Evolutionary conservation across 2,888 invertebrate genomes (phyloP).

Genomic region (Cerastis rubricosa): DNA sequence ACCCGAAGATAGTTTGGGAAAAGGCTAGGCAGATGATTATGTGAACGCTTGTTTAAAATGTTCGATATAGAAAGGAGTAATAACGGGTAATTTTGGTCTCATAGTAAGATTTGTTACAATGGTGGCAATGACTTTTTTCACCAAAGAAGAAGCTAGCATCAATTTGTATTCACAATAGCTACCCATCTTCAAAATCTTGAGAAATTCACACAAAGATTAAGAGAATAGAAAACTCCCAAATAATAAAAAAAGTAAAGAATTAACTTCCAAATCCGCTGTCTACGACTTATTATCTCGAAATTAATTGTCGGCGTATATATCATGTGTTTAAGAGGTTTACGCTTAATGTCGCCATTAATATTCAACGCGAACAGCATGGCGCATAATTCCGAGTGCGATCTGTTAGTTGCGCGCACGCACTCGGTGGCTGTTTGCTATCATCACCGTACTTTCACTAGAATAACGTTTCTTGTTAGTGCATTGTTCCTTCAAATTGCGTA

Average conservation of each 20-base stretch:
- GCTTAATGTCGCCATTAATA: slow-evolving; percentile 59
- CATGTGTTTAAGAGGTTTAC: slow-evolving; percentile 49
- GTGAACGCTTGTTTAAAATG: not conserved
- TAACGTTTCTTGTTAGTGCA: slow-evolving; percentile 64
- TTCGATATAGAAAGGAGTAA: not conserved
- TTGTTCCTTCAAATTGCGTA: slow-evolving; percentile 64
- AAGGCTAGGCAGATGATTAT: too few species aligned
- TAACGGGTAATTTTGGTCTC: not conserved
- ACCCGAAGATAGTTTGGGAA: too few species aligned
- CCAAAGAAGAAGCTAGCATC: not conserved
- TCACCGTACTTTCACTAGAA: slow-evolving; percentile 66
- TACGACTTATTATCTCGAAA: slow-evolving; percentile 36
- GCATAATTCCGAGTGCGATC: slow-evolving; percentile 64
- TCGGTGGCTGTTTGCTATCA: slow-evolving; percentile 63
- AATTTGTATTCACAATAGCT: not conserved
- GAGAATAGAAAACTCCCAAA: slow-evolving; percentile 7
- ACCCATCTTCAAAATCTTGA: not conserved
- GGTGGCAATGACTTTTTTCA: not conserved
- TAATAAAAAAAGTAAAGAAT: not conserved
- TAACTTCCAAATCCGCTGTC: not conserved
- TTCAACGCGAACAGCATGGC: slow-evolving; percentile 59
- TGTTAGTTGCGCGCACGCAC: slow-evolving; percentile 58
- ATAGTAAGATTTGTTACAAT: not conserved
- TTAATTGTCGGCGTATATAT: slow-evolving; percentile 52
- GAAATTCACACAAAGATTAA: slow-evolving; percentile 7